Evolutionary conservation across 2,113 vertebrate genomes (phyloP), one percentile per base, ranked within the genome.

Genomic region (Arvicanthis niloticus): DNA sequence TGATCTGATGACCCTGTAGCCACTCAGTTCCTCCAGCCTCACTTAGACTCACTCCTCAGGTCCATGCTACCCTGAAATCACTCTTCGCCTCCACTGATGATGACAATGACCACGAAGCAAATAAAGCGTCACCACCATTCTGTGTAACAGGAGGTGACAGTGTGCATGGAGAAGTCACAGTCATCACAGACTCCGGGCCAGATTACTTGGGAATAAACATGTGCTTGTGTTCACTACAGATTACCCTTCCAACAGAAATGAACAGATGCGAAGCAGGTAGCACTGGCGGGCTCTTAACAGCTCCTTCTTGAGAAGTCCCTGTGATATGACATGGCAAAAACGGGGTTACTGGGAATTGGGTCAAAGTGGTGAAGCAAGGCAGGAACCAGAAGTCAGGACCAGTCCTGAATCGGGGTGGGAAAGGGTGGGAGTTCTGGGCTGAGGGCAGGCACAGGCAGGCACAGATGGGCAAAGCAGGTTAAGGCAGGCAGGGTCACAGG

Each of bases 401-500:
- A 87, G 95, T 26, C 87, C 40, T 26, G 0, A 93, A 11, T 67
- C 1, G 7, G 34, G 88, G 21, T 17, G 88, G 82, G 80, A 85
- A 58, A 65, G 93, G 91, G 48, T 76, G 51, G 96, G 73, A 77
- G 68, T 91, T 95, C 48, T 48, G 88, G 96, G 92, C 80, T 88
- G 45, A 95, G 96, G 93, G 42, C 17, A 48, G 96, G 90, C 21
- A 45, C 91, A 94, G 96, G 97, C 96, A 93, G 96, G 93, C 34
- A 86, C 45, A 91, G 80, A 95, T 95, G 94, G 93, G 85, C 91
- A 94, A 91, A 97, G 97, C 96, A 86, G 93, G 84, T 91, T 80
- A 45, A 90, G 91, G 82, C 85, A 96, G 93, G 96, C 91, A 65
- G 76, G 94, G 92, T 86, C 93, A 94, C 84, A 96, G 89, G 95